phyloP scores from a whole-genome alignment of 2,888 invertebrate genomes.

The Cryptus viduatorius region DNA sequence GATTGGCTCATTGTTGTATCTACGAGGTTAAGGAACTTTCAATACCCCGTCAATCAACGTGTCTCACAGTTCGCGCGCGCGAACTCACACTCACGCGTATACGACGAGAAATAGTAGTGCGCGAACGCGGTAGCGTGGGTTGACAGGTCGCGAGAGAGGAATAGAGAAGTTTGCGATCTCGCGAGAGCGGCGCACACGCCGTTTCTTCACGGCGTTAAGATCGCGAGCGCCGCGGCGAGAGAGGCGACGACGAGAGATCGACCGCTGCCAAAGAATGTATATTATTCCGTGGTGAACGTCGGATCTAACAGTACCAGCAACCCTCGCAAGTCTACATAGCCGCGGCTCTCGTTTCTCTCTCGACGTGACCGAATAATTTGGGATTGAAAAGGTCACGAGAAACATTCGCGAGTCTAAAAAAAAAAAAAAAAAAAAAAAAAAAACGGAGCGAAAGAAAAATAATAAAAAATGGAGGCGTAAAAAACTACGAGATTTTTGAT shows the following conservation, averaged over 20 bases:
- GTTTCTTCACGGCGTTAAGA: not conserved
- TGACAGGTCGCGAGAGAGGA: conserved; percentile 55
- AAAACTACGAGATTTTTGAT: conserved; percentile 5
- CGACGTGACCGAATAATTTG: conserved; percentile 63
- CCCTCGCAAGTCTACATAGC: conserved; percentile 63
- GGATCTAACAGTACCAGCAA: conserved; percentile 68
- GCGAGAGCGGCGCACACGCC: conserved; percentile 13
- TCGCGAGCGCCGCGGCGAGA: conserved; percentile 16
- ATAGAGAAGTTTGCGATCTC: conserved; percentile 43
- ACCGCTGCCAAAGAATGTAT: conserved; percentile 21
- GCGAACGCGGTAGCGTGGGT: conserved; percentile 64
- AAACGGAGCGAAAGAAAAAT: conserved; percentile 25
- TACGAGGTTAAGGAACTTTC: conserved; percentile 59
- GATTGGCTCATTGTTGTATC: conserved; percentile 39
- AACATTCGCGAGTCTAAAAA: conserved; percentile 19
- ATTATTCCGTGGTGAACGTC: conserved; percentile 64
- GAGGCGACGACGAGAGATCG: conserved; percentile 12
- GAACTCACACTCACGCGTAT: not conserved
- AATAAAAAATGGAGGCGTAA: not conserved
- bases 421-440: conserved; percentile 25
- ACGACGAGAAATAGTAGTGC: not conserved
- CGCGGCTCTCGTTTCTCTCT: conserved; percentile 35
- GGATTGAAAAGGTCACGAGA: conserved; percentile 62
- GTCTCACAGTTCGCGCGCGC: conserved; percentile 37
- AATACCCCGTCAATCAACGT: conserved; percentile 66